A percentile compares a stretch with the other conserved stretches of the same genome.
phyloP scores from a whole-genome alignment of 92 coral and sea anemone genomes.

The Paragorgia papillata region DNA sequence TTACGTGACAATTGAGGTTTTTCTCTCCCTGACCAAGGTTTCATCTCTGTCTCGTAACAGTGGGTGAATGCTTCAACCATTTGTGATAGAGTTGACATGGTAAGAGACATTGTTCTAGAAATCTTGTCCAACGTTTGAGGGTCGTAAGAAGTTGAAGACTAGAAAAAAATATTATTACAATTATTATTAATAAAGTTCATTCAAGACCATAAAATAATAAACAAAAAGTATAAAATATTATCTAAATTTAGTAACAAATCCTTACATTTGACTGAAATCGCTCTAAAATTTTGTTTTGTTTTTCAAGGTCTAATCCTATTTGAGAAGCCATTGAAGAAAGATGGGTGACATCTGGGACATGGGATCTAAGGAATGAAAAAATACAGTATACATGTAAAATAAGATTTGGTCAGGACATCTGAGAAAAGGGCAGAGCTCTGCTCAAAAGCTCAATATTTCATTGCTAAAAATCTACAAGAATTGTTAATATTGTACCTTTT shows the following conservation, averaged over 20 bases:
- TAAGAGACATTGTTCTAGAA: conserved; percentile 71
- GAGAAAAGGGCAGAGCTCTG: too few relatives aligned
- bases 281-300: conserved; percentile 80
- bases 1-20: conserved; percentile 87
- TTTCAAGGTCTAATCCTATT: conserved; percentile 76
- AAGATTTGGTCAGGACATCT: too few relatives aligned
- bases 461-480: too few relatives aligned
- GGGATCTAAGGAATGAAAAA: conserved; percentile 9
- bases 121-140: conserved; percentile 78
- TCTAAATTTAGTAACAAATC: too few relatives aligned
- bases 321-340: conserved; percentile 78
- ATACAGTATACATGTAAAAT: background rate
- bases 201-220: background rate
- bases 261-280: conserved; percentile 66
- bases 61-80: conserved; percentile 86
- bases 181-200: too few relatives aligned
- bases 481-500: conserved; percentile 67
- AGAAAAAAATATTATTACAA: background rate
- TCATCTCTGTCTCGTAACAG: conserved; percentile 94
- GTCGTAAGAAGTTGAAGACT: conserved; percentile 43
- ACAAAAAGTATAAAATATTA: too few relatives aligned
- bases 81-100: conserved; percentile 89
- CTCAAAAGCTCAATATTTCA: too few relatives aligned
- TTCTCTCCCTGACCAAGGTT: conserved; percentile 86
- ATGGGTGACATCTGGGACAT: conserved; percentile 82